Percentiles rank a stretch among this genome's conserved stretches.
phyloP scores from a whole-genome alignment of 30 jellyfish, hydroid and myxozoan species.

The Aurelia aurita complex sp. Pacific region DNA sequence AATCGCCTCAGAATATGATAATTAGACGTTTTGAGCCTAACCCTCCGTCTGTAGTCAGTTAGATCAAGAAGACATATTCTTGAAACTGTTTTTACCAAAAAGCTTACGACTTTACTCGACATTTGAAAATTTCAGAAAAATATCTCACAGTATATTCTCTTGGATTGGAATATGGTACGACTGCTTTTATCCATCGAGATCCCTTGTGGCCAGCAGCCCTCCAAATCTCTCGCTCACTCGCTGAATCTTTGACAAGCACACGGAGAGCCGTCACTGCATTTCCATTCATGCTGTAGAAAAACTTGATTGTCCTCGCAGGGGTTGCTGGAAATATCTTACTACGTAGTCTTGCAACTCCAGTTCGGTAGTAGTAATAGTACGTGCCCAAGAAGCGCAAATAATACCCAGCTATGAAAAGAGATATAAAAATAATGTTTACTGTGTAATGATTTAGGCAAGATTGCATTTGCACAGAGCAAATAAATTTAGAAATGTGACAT shows the following conservation, averaged over 20 bases:
- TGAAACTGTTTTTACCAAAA: background rate
- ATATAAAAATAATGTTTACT: too few relatives aligned
- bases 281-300: constrained; percentile 25
- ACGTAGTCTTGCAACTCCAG: background rate
- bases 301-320: constrained; percentile 21
- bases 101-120: background rate
- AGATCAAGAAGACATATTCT: background rate
- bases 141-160: constrained; percentile 19
- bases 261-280: constrained; percentile 12
- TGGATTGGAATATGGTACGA: constrained; percentile 13
- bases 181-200: constrained; percentile 22
- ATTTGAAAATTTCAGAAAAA: background rate
- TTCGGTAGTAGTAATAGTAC: background rate
- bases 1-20: too few relatives aligned
- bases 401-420: background rate
- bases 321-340: constrained; percentile 33
- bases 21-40: too few relatives aligned
- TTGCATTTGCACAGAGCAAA: too few relatives aligned
- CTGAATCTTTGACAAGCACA: constrained; percentile 15
- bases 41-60: too few relatives aligned
- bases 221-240: constrained; percentile 19
- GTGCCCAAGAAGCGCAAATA: constrained; percentile 10
- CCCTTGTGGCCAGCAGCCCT: background rate
- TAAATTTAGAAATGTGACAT: too few relatives aligned
- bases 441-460: too few relatives aligned